A percentile compares a stretch with the other conserved stretches of the same genome.
phyloP scores from a whole-genome alignment of 2,113 vertebrate genomes.

The Oceanodroma tethys region DNA sequence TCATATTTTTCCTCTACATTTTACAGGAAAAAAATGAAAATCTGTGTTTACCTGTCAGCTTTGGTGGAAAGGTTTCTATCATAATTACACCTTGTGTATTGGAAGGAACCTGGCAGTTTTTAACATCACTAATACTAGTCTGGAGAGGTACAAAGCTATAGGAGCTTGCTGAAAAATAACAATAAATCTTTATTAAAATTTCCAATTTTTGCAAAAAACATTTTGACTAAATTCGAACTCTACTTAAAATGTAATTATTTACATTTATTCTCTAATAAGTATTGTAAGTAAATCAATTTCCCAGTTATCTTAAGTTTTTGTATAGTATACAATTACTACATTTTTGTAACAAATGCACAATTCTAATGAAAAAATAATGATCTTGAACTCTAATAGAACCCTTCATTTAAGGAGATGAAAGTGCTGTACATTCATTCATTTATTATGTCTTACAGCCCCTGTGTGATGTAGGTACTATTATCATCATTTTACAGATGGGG shows the following conservation, averaged over 20 bases:
- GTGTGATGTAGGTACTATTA: constrained; percentile 40
- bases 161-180: constrained; percentile 24
- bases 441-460: constrained; percentile 19
- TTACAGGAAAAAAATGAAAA: not conserved
- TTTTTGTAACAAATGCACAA: constrained; percentile 31
- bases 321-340: not conserved
- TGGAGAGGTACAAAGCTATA: not conserved
- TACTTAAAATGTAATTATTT: constrained; percentile 34
- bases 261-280: constrained; percentile 20
- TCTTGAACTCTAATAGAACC: constrained; percentile 50
- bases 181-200: constrained; percentile 27
- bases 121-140: not conserved
- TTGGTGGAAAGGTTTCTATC: not conserved
- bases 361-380: constrained; percentile 50
- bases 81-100: not conserved
- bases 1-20: not conserved
- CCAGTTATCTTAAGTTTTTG: constrained; percentile 14
- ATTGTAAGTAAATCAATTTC: constrained; percentile 30
- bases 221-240: constrained; percentile 18
- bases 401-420: constrained; percentile 47
- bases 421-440: constrained; percentile 9
- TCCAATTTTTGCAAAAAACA: not conserved
- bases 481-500: constrained; percentile 29
- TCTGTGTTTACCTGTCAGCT: not conserved
- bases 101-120: not conserved